phyloP scores from a whole-genome alignment of 2,797 vertebrate genomes.

The Cirrhinus mrigala region DNA sequence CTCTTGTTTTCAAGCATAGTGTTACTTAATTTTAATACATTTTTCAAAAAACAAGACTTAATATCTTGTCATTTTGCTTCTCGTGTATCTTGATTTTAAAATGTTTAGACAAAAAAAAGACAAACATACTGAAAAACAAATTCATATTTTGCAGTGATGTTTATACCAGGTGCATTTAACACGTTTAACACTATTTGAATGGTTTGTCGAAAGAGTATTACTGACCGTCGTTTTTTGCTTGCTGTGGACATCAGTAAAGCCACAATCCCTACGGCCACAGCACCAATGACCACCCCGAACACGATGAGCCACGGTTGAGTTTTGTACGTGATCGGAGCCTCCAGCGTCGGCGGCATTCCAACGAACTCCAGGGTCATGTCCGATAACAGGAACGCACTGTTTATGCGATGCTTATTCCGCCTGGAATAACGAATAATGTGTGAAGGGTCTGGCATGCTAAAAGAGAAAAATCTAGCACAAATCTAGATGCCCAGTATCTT shows the following conservation, averaged over 20 bases:
- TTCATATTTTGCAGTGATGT: too few species aligned
- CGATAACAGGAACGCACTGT: conserved; percentile 84
- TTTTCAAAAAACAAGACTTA: not conserved
- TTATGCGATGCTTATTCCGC: conserved; percentile 85
- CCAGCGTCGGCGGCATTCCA: conserved; percentile 84
- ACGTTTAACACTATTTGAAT: too few species aligned
- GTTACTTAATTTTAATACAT: not conserved
- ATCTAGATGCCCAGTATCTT: not conserved
- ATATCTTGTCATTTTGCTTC: not conserved
- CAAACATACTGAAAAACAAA: not conserved
- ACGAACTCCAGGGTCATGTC: conserved; percentile 88
- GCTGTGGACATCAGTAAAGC: conserved; percentile 63
- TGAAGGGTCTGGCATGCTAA: not conserved
- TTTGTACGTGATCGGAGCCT: conserved; percentile 66
- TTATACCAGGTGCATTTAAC: not conserved
- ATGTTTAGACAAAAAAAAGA: not conserved
- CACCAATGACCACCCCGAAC: conserved; percentile 85
- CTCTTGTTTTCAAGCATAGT: not conserved
- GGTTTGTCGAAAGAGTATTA: not conserved
- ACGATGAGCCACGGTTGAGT: conserved; percentile 88
- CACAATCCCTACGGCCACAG: conserved; percentile 67
- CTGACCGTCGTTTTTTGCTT: conserved; percentile 68
- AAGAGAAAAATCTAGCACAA: not conserved
- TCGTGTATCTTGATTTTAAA: not conserved
- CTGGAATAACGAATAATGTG: conserved; percentile 67